Evolutionary conservation across 2,888 invertebrate genomes (phyloP).

Genomic region (Metallyticus violacea): DNA sequence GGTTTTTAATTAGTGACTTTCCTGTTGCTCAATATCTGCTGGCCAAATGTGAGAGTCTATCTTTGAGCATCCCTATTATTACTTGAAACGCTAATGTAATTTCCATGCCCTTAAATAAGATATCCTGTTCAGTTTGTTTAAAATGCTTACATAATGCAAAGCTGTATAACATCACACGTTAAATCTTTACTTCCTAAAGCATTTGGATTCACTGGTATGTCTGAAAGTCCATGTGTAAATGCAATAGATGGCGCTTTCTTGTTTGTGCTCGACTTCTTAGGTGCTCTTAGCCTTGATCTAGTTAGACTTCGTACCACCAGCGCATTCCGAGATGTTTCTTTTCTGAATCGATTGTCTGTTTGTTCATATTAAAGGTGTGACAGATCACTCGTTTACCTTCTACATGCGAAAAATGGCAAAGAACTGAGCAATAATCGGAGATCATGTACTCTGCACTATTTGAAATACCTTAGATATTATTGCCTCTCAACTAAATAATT

Average conservation of each 20-base stretch:
- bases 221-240: neutral
- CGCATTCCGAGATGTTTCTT: too few species aligned
- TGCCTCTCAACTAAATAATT: neutral
- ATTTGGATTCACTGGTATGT: neutral
- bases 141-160: too few species aligned
- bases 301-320: neutral
- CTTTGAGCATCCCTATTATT: too few species aligned
- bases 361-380: too few species aligned
- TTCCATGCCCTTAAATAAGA: too few species aligned
- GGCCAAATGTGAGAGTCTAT: too few species aligned
- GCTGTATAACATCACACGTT: too few species aligned
- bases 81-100: too few species aligned
- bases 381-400: neutral
- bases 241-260: neutral
- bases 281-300: neutral
- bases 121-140: too few species aligned
- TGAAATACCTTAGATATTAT: neutral
- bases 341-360: neutral
- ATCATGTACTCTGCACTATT: fast-evolving
- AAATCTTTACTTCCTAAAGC: neutral
- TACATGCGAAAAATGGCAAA: neutral
- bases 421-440: neutral
- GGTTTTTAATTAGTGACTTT: too few species aligned
- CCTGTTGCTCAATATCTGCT: too few species aligned
- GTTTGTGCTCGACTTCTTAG: neutral